Conservation (phyloP, 2,888 invertebrate genomes). For the Chrysina gloriosa region DNA sequence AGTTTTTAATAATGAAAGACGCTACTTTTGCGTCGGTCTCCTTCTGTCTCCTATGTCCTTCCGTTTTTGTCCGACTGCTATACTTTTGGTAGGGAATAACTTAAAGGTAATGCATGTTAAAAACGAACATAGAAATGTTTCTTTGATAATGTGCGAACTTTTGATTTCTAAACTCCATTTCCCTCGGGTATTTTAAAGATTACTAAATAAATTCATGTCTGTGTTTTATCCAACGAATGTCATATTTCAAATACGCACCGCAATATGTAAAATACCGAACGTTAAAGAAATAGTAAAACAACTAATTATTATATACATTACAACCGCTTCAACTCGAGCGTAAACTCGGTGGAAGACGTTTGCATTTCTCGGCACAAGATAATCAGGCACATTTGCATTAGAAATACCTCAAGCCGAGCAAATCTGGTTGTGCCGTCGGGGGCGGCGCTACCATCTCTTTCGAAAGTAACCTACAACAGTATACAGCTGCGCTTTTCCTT, state of each 20-base stretch:
- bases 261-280: conserved; percentile 9
- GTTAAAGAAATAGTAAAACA: conserved; percentile 10
- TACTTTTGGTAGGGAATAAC: no score
- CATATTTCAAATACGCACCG: not conserved
- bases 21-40: no score
- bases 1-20: no score
- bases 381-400: conserved; percentile 62
- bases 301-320: conserved; percentile 9
- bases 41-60: no score
- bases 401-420: conserved; percentile 60
- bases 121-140: no score
- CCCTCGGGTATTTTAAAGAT: no score
- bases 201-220: no score
- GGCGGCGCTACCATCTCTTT: conserved; percentile 20
- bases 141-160: no score
- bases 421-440: conserved; percentile 51
- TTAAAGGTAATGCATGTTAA: no score
- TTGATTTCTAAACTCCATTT: no score
- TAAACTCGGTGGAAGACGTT: conserved; percentile 6
- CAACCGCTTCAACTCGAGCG: conserved; percentile 8
- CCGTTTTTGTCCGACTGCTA: no score
- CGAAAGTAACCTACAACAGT: conserved; percentile 57
- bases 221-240: no score
- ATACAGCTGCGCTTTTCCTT: conserved; percentile 43
- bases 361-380: conserved; percentile 49